phyloP scores from a whole-genome alignment of 2,888 invertebrate genomes.

The Platynereis dumerilii region DNA sequence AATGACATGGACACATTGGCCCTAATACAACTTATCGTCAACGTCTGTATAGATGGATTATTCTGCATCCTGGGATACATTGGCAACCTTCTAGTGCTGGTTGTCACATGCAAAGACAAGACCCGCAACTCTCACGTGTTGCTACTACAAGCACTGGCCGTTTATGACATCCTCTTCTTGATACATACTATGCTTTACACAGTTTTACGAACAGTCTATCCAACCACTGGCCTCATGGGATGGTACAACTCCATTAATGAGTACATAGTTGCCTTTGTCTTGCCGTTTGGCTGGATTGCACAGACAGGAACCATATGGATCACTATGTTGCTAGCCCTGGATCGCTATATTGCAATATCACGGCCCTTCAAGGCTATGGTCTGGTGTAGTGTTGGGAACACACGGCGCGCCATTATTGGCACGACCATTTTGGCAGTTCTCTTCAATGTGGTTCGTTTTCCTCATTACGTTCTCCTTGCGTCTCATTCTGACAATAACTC shows the following conservation, averaged over 20 bases:
- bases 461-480: constrained; percentile 23
- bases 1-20: too few species aligned
- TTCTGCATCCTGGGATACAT: constrained; percentile 19
- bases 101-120: constrained; percentile 9
- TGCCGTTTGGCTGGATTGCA: constrained; percentile 29
- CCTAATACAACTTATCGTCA: constrained; percentile 9
- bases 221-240: constrained; percentile 17
- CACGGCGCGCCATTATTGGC: not conserved
- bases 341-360: constrained; percentile 24
- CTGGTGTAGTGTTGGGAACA: constrained; percentile 19
- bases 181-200: constrained; percentile 24
- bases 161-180: constrained; percentile 25
- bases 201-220: constrained; percentile 19
- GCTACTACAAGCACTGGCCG: constrained; percentile 22
- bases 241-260: constrained; percentile 12
- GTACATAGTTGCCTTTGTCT: constrained; percentile 25
- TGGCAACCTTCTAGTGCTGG: constrained; percentile 15
- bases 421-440: constrained; percentile 14
- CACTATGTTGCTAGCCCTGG: constrained; percentile 19
- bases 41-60: constrained; percentile 21
- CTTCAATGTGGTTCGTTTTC: constrained; percentile 26
- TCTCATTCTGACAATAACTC: constrained; percentile 11
- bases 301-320: constrained; percentile 32
- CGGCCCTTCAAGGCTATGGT: constrained; percentile 22
- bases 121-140: constrained; percentile 18